A percentile compares a stretch with the other conserved stretches of the same genome.
phyloP scores from a whole-genome alignment of 2,797 vertebrate genomes.

The Macropus fuliginosus region DNA sequence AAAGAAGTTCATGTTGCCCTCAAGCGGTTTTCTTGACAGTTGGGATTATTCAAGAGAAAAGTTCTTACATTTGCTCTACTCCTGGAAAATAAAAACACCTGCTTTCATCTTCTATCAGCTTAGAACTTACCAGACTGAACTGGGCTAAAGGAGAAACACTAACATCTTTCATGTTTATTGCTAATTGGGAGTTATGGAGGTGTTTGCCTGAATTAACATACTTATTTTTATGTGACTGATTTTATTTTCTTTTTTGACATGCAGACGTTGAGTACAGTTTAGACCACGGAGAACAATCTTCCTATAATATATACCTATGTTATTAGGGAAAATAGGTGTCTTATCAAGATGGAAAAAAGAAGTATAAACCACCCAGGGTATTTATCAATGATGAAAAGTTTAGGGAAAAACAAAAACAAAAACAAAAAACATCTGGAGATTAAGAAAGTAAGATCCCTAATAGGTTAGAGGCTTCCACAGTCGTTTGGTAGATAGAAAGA shows the following conservation, averaged over 20 bases:
- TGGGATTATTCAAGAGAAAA: background rate
- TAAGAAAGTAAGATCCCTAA: background rate
- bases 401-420: background rate
- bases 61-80: background rate
- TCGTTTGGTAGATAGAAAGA: background rate
- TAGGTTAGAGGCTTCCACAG: background rate
- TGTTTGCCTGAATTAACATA: slow-evolving; percentile 30
- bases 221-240: slow-evolving; percentile 15
- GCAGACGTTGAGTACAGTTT: background rate
- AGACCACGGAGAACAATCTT: background rate
- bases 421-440: background rate
- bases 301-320: background rate
- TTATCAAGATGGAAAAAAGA: background rate
- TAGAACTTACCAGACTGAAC: background rate
- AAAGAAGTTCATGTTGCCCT: background rate
- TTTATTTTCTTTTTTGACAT: background rate
- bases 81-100: background rate
- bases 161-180: background rate
- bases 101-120: background rate
- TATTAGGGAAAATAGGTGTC: background rate
- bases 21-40: background rate
- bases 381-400: background rate
- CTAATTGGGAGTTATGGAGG: background rate
- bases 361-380: background rate
- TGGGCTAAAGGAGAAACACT: background rate